Conservation (phyloP, 2,113 vertebrate genomes). For the Mandrillus leucophaeus region DNA sequence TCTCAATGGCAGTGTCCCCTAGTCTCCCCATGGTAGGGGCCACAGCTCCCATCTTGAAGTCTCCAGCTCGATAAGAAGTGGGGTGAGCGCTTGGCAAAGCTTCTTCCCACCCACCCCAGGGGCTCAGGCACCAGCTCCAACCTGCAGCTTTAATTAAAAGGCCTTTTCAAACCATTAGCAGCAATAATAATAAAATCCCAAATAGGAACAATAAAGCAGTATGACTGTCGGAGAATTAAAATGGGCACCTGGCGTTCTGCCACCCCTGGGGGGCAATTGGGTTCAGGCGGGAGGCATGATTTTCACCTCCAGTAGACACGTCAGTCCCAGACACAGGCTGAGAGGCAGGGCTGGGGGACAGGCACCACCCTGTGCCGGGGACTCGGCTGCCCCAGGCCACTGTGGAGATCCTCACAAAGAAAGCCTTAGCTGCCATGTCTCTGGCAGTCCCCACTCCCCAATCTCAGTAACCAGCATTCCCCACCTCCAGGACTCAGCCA, state of each 20-base stretch:
- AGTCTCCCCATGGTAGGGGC: neutral
- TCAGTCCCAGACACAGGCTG: neutral
- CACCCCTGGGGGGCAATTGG: constrained; percentile 56
- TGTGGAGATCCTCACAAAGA: neutral
- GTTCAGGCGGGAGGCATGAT: constrained; percentile 56
- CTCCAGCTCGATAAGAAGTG: neutral
- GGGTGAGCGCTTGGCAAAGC: neutral
- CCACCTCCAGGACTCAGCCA: neutral
- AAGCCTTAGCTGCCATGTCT: neutral
- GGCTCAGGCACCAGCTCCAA: constrained; percentile 33
- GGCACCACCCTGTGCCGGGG: neutral
- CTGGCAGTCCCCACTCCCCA: neutral
- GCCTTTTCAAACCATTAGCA: constrained; percentile 74
- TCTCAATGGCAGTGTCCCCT: neutral
- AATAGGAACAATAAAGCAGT: constrained; percentile 76
- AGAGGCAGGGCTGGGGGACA: neutral
- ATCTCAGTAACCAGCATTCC: neutral
- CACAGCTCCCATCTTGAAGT: neutral
- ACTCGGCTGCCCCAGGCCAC: neutral
- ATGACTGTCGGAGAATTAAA: constrained; percentile 64
- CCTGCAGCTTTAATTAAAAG: constrained; percentile 80
- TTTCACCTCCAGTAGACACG: constrained; percentile 71
- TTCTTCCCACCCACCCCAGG: constrained; percentile 37
- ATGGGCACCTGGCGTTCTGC: constrained; percentile 69
- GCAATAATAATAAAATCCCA: constrained; percentile 79